These are phyloP conservation scores for Alloplasta piceator DNA, from an alignment of 2,888 invertebrate genomes.

Conservation along the genomic window DNA sequence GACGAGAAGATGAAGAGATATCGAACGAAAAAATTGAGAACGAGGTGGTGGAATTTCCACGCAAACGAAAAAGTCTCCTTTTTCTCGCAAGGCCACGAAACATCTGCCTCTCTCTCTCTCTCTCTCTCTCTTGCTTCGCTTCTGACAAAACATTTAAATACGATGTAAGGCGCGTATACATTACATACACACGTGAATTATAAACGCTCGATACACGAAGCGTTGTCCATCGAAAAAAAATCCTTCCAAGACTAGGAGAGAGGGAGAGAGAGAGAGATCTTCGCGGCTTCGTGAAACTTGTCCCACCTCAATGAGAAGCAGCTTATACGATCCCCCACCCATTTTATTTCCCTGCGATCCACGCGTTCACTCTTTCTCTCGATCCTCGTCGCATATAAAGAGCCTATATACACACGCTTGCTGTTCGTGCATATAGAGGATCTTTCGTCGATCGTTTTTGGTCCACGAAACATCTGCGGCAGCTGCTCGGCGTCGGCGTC, in stretches of 20 bases:
- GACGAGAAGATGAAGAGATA: not conserved
- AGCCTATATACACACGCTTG: conserved; percentile 2
- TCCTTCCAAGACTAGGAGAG: not conserved
- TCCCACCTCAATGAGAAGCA: conserved; percentile 74
- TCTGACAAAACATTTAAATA: conserved; percentile 60
- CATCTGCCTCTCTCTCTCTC: conserved; percentile 72
- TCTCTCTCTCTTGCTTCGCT: conserved; percentile 45
- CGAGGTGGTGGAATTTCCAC: conserved; percentile 31
- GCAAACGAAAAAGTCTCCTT: conserved; percentile 45
- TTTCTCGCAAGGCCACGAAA: conserved; percentile 69
- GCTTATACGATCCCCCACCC: conserved; percentile 7
- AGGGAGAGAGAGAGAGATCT: conserved; percentile 38
- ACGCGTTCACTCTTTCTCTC: conserved; percentile 55
- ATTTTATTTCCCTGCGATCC: conserved; percentile 74
- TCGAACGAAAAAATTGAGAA: not conserved
- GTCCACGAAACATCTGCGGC: conserved; percentile 81
- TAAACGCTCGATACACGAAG: not conserved
- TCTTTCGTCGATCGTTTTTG: conserved; percentile 73
- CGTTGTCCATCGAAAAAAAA: conserved; percentile 47
- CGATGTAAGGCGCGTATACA: not conserved
- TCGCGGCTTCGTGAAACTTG: conserved; percentile 72
- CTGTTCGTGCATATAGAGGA: conserved; percentile 13
- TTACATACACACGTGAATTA: conserved; percentile 22
- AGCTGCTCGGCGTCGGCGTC: conserved; percentile 77
- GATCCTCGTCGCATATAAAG: conserved; percentile 32